A percentile compares a stretch with the other conserved stretches of the same genome.
These are phyloP conservation scores for Lapara coniferarum DNA, from an alignment of 2,888 invertebrate genomes.

Conservation along the genomic window DNA sequence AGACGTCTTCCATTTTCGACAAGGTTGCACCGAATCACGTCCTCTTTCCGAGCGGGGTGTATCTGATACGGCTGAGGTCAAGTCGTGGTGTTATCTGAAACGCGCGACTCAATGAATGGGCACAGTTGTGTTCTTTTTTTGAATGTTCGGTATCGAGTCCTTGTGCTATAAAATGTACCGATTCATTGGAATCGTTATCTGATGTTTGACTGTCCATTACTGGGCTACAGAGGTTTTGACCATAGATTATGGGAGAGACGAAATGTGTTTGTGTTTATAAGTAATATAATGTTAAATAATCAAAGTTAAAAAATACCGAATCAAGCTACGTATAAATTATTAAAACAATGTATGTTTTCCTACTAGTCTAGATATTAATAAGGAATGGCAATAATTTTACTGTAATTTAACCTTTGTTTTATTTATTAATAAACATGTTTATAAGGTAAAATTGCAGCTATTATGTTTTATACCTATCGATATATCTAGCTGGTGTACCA, in stretches of 20 bases:
- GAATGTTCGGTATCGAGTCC: neutral
- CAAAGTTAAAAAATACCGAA: too few species aligned
- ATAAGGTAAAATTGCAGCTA: too few species aligned
- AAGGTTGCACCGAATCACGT: conserved; percentile 25
- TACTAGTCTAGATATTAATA: too few species aligned
- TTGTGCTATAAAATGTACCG: conserved; percentile 9
- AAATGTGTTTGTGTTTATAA: neutral
- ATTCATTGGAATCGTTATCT: neutral
- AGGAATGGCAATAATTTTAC: too few species aligned
- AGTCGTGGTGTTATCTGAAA: conserved; percentile 24
- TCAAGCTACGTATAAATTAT: too few species aligned
- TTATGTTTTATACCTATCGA: too few species aligned
- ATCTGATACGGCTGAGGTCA: conserved; percentile 27
- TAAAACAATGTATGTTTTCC: too few species aligned
- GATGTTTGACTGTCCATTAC: neutral
- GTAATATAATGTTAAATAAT: neutral
- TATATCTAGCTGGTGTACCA: too few species aligned
- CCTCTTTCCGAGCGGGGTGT: conserved; percentile 22
- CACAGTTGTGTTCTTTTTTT: conserved; percentile 17
- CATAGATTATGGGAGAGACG: neutral
- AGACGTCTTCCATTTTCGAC: conserved; percentile 29
- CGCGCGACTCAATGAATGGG: conserved; percentile 16
- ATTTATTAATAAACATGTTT: too few species aligned
- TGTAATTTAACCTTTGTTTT: too few species aligned
- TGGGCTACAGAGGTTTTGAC: neutral